Evolutionary conservation across 92 coral and sea anemone genomes (phyloP).

Genomic region (Chrysogorgia sp.): DNA sequence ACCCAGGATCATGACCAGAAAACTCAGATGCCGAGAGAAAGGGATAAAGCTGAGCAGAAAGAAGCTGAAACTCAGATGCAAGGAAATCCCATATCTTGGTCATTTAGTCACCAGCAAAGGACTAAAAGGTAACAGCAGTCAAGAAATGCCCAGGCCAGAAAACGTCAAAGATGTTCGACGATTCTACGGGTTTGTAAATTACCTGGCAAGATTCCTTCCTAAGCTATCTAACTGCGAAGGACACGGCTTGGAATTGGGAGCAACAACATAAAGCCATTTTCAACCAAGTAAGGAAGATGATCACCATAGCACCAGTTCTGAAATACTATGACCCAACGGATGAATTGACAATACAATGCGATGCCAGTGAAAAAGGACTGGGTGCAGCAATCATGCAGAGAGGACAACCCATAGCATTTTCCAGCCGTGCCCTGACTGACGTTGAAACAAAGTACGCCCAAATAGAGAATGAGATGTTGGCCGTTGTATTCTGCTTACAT

Average conservation of each 20-base stretch:
- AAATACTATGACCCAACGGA: constrained; percentile 1
- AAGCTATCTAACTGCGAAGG: too few species aligned
- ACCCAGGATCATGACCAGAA: too few species aligned
- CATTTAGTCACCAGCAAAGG: too few species aligned
- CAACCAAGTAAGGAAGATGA: constrained; percentile 1
- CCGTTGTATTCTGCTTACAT: constrained; percentile 4
- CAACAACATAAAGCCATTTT: background rate
- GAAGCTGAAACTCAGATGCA: too few species aligned
- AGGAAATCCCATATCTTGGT: too few species aligned
- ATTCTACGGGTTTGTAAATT: too few species aligned
- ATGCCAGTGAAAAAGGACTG: constrained; percentile 6
- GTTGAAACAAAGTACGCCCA: constrained; percentile 9
- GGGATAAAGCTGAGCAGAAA: too few species aligned
- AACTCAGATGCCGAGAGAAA: too few species aligned
- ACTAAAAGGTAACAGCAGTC: too few species aligned
- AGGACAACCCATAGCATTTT: constrained; percentile 1
- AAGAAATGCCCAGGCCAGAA: too few species aligned
- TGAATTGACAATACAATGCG: background rate
- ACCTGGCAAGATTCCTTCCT: too few species aligned
- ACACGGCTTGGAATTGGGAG: background rate
- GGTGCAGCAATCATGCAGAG: constrained; percentile 9
- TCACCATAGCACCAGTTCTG: background rate
- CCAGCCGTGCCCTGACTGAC: background rate
- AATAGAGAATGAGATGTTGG: constrained; percentile 15
- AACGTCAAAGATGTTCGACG: too few species aligned